Evolutionary conservation across 2,797 vertebrate species (phyloP).

Genomic region (Gymnothorax reevesii): DNA sequence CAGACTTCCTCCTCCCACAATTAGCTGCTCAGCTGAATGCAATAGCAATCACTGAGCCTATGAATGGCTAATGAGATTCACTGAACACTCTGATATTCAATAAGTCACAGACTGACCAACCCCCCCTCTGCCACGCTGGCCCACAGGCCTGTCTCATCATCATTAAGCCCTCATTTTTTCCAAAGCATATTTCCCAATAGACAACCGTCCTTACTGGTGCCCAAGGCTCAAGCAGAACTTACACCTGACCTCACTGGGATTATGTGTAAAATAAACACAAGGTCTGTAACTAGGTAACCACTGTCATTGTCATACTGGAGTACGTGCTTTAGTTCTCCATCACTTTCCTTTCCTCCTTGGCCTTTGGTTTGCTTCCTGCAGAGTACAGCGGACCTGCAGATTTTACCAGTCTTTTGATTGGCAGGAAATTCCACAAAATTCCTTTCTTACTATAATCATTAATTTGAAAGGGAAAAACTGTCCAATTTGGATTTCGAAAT

Average conservation of each 20-base stretch:
- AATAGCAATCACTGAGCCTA: constrained; percentile 57
- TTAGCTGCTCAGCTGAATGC: constrained; percentile 55
- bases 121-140: constrained; percentile 35
- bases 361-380: neutral
- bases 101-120: constrained; percentile 63
- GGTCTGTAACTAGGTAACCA: constrained; percentile 12
- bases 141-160: constrained; percentile 45
- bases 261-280: constrained; percentile 21
- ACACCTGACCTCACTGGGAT: neutral
- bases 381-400: neutral
- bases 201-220: neutral
- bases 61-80: constrained; percentile 58
- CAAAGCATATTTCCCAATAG: constrained; percentile 21
- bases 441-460: neutral
- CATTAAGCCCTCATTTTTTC: constrained; percentile 35
- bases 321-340: neutral
- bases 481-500: neutral
- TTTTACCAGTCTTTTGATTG: neutral
- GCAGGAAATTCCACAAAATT: neutral
- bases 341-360: neutral
- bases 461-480: neutral
- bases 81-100: constrained; percentile 49
- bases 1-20: constrained; percentile 30
- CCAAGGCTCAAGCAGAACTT: neutral
- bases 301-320: constrained; percentile 2